Percentiles rank a stretch among this genome's conserved stretches.
Conservation (phyloP, 2,113 vertebrate species). For the Albula goreensis region DNA sequence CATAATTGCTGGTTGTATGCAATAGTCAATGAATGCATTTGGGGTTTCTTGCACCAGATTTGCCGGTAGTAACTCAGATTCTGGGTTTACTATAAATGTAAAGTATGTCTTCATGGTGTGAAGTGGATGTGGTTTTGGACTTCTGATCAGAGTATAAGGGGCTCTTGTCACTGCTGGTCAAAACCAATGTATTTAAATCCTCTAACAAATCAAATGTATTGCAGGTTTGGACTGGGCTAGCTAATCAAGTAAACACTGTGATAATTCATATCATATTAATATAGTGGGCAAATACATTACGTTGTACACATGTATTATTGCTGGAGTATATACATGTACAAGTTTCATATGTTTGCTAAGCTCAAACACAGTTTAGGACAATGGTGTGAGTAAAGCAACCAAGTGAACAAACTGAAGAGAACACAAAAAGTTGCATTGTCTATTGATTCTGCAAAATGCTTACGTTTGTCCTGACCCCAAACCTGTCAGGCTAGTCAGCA, state of each 20-base stretch:
- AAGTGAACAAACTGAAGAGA: slow-evolving; percentile 15
- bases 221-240: background rate
- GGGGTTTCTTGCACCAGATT: background rate
- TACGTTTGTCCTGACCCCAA: slow-evolving; percentile 39
- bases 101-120: background rate
- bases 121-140: background rate
- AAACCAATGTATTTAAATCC: background rate
- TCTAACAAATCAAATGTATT: background rate
- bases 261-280: background rate
- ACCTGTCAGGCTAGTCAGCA: slow-evolving; percentile 38
- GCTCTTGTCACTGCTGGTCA: background rate
- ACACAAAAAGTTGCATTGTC: slow-evolving; percentile 49
- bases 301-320: background rate
- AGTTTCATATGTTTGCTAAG: background rate
- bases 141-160: background rate
- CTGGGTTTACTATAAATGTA: background rate
- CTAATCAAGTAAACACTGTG: background rate
- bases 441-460: slow-evolving; percentile 38
- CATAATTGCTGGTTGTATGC: background rate
- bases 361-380: background rate
- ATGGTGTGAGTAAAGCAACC: slow-evolving; percentile 8
- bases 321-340: background rate
- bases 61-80: background rate
- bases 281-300: background rate
- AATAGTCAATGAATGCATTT: background rate